These are phyloP conservation scores for Otocyon megalotis DNA, from an alignment of 2,113 vertebrate genomes.

Conservation along the genomic window DNA sequence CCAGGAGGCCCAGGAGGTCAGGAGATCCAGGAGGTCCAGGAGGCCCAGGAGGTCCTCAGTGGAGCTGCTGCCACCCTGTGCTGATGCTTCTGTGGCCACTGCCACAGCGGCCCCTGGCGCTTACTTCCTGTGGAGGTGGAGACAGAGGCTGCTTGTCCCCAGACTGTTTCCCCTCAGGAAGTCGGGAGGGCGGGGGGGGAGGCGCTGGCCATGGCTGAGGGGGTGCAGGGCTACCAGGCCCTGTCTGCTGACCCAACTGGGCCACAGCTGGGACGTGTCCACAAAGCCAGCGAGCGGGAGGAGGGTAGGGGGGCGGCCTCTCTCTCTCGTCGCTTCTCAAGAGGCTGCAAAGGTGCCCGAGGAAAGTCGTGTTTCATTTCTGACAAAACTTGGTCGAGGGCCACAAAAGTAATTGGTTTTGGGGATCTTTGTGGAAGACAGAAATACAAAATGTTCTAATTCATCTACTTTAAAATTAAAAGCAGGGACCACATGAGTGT, in stretches of 20 bases:
- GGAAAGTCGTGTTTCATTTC: slow-evolving; percentile 10
- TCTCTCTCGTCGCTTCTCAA: neutral
- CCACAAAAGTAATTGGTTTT: slow-evolving; percentile 32
- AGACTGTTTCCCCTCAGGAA: neutral
- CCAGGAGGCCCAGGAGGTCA: too few species aligned
- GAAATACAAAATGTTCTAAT: slow-evolving; percentile 51
- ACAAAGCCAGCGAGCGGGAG: too few species aligned
- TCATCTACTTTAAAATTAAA: slow-evolving; percentile 61
- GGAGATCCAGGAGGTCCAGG: neutral
- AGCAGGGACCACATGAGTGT: neutral
- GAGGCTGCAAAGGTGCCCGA: neutral
- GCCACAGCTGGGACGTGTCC: neutral
- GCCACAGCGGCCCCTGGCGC: neutral
- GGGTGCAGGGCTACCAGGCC: neutral
- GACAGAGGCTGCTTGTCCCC: neutral
- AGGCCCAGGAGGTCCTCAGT: neutral
- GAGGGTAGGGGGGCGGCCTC: neutral
- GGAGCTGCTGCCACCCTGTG: neutral
- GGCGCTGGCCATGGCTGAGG: neutral
- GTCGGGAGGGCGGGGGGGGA: neutral
- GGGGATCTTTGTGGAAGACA: slow-evolving; percentile 7
- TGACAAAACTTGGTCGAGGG: neutral
- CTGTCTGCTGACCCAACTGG: neutral
- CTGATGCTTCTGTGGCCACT: neutral
- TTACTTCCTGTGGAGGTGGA: neutral